Conservation (phyloP, 2,888 invertebrate genomes). For the Leuctra nigra region DNA sequence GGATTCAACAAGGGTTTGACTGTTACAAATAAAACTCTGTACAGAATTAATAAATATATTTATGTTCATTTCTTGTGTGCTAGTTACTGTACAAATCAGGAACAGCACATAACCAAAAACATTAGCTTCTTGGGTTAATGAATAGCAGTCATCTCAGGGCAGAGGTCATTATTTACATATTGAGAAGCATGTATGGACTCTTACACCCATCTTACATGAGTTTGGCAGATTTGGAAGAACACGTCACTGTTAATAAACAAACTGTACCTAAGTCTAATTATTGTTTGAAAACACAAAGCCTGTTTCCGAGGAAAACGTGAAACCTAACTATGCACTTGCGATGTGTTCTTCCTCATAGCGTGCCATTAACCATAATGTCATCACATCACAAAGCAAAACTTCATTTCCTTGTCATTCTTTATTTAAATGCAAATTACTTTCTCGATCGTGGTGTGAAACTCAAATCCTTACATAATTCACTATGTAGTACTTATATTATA, state of each 20-base stretch:
- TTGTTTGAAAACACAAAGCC: too few species aligned
- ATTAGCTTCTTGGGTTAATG: constrained; percentile 7
- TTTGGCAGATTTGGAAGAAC: constrained; percentile 25
- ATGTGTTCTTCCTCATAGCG: not conserved
- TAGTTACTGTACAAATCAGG: constrained; percentile 9
- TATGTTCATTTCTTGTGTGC: not conserved
- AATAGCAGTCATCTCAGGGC: not conserved
- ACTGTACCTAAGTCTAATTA: not conserved
- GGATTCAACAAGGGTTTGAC: too few species aligned
- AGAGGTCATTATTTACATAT: constrained; percentile 1
- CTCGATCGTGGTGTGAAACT: too few species aligned
- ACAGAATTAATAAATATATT: constrained; percentile 21
- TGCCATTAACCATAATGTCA: too few species aligned
- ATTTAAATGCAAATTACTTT: not conserved
- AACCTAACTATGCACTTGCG: too few species aligned
- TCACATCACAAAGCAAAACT: not conserved
- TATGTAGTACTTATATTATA: not conserved
- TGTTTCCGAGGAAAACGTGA: too few species aligned
- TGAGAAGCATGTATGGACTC: not conserved
- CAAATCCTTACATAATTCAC: too few species aligned
- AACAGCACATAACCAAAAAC: constrained; percentile 10
- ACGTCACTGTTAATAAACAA: constrained; percentile 10
- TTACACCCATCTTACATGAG: constrained; percentile 13
- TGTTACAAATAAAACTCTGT: too few species aligned
- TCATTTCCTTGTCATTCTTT: not conserved